Percentiles rank a stretch among this genome's conserved stretches.
These are phyloP conservation scores for Corythornis madagascariensis DNA, from an alignment of 2,113 vertebrate genomes.

Conservation along the genomic window DNA sequence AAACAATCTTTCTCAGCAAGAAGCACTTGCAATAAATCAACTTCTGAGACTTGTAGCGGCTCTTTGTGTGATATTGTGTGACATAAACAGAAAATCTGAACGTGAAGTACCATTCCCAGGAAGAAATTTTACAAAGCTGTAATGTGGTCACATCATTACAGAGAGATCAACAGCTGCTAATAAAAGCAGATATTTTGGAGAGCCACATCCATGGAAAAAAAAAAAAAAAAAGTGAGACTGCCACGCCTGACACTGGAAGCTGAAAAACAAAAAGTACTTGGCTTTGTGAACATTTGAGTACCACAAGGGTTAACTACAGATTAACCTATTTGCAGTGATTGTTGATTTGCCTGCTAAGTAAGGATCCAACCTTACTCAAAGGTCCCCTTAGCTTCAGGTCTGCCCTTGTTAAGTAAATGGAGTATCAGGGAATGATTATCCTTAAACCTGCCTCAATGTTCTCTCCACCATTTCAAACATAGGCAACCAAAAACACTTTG, in stretches of 20 bases:
- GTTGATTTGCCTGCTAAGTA: background rate
- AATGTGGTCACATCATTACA: background rate
- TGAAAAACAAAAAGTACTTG: background rate
- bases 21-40: slow-evolving; percentile 35
- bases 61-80: background rate
- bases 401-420: background rate
- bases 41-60: background rate
- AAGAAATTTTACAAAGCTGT: slow-evolving; percentile 17
- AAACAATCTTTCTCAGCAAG: slow-evolving; percentile 36
- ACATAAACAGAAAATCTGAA: slow-evolving; percentile 56
- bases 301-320: background rate
- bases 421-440: background rate
- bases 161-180: slow-evolving; percentile 24
- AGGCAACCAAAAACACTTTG: background rate
- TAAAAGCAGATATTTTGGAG: slow-evolving; percentile 11
- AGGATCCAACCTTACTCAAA: background rate
- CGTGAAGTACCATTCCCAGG: background rate
- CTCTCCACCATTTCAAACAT: background rate
- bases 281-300: background rate
- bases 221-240: background rate
- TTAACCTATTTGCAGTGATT: background rate
- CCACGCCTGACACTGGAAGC: background rate
- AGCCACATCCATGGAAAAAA: background rate
- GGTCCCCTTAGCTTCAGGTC: background rate
- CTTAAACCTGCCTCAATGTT: background rate